Percentiles rank a stretch among this genome's conserved stretches.
Evolutionary conservation across 2,888 invertebrate species (phyloP).

Genomic region (Chouioia cunea): DNA sequence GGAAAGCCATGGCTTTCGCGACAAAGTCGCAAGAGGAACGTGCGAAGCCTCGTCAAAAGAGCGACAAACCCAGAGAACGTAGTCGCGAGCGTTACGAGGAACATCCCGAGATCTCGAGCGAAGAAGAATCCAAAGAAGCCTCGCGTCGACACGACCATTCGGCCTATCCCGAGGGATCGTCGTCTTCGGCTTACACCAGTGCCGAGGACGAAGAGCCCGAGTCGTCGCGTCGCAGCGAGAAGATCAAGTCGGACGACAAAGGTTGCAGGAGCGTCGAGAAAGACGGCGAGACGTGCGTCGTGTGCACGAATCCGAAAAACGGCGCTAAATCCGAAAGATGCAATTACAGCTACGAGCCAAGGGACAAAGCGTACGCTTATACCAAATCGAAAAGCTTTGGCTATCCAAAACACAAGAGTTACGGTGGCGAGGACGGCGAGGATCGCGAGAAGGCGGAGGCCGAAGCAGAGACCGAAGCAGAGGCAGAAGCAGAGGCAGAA

Average conservation of each 20-base stretch:
- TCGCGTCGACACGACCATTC: no score
- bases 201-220: constrained; percentile 16
- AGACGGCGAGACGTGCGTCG: constrained; percentile 70
- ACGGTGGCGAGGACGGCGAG: constrained; percentile 6
- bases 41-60: constrained; percentile 39
- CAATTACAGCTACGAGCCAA: constrained; percentile 71
- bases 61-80: neutral
- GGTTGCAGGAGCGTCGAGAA: constrained; percentile 57
- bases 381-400: constrained; percentile 61
- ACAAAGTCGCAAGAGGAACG: constrained; percentile 51
- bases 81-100: constrained; percentile 19
- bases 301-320: constrained; percentile 71
- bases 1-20: constrained; percentile 69
- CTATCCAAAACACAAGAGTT: constrained; percentile 44
- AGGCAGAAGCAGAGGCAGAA: no score
- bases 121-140: constrained; percentile 27
- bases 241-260: neutral
- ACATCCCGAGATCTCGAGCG: constrained; percentile 29
- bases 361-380: constrained; percentile 62
- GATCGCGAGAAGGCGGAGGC: constrained; percentile 19
- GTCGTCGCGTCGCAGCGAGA: neutral
- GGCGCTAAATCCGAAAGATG: constrained; percentile 74
- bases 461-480: constrained; percentile 35
- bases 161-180: no score
- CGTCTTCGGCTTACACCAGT: no score